Conservation (phyloP, 2,888 invertebrate species). For the Caenorhabditis uteleia region DNA sequence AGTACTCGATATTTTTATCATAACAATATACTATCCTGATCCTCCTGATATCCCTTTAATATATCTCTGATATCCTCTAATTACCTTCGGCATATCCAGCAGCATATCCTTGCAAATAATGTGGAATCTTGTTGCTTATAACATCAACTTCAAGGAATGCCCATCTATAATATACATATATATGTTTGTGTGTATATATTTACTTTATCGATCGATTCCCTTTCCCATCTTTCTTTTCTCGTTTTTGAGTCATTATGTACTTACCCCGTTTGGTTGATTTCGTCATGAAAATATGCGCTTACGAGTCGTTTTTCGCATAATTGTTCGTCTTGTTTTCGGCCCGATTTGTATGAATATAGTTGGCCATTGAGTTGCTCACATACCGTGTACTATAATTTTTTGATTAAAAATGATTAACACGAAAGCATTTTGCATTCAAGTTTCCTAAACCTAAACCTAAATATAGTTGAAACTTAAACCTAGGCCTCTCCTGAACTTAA, state of each 20-base stretch:
- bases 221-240: conserved; percentile 10
- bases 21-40: no score
- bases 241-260: no score
- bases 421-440: not conserved
- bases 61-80: not conserved
- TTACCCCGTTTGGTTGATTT: conserved; percentile 56
- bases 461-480: no score
- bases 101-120: conserved; percentile 62
- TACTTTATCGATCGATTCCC: no score
- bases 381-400: conserved; percentile 40
- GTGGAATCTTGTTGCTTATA: conserved; percentile 44
- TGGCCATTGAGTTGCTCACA: conserved; percentile 41
- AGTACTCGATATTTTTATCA: not conserved
- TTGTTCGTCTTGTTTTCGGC: conserved; percentile 21
- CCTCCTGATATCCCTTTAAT: no score
- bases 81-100: conserved; percentile 65
- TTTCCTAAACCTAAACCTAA: no score
- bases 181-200: not conserved
- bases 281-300: conserved; percentile 44
- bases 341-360: conserved; percentile 44
- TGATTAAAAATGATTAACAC: not conserved
- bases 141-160: conserved; percentile 64
- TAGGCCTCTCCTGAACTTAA: no score
- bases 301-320: conserved; percentile 51
- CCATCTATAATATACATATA: conserved; percentile 39